Conservation (phyloP, 2,888 invertebrate genomes). For the Blomia tropicalis region DNA sequence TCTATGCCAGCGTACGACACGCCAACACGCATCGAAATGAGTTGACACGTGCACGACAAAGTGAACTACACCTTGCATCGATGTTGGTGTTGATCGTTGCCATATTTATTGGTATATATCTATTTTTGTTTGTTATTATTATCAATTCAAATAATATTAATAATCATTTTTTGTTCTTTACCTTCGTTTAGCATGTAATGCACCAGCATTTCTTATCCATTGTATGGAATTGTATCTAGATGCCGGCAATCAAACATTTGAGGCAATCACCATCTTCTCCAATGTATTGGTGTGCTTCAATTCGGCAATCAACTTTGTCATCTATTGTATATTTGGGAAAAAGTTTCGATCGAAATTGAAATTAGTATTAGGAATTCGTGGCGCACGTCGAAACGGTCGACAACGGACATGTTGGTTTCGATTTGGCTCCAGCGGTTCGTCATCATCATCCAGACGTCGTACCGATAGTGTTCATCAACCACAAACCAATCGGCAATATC, state of each 20-base stretch:
- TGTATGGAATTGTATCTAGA: conserved; percentile 46
- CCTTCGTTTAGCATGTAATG: conserved; percentile 55
- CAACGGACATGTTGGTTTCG: too few relatives aligned
- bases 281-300: conserved; percentile 90
- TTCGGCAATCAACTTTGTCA: conserved; percentile 91
- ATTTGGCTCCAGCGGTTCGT: too few relatives aligned
- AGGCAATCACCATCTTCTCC: conserved; percentile 51
- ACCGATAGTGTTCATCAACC: too few relatives aligned
- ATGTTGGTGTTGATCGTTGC: conserved; percentile 87
- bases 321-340: conserved; percentile 93
- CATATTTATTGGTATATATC: conserved; percentile 61
- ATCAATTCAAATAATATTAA: neutral
- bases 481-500: neutral
- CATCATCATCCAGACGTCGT: too few relatives aligned
- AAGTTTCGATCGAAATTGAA: conserved; percentile 47
- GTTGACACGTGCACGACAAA: conserved; percentile 68
- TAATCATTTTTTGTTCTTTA: neutral
- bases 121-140: neutral
- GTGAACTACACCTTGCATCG: conserved; percentile 81
- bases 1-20: conserved; percentile 70
- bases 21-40: conserved; percentile 78
- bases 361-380: conserved; percentile 3
- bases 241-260: conserved; percentile 32
- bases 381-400: too few relatives aligned
- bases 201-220: conserved; percentile 67